Evolutionary conservation across 1,140 invertebrate species (phyloP).

Genomic region (Tetramorium parvispinum): DNA sequence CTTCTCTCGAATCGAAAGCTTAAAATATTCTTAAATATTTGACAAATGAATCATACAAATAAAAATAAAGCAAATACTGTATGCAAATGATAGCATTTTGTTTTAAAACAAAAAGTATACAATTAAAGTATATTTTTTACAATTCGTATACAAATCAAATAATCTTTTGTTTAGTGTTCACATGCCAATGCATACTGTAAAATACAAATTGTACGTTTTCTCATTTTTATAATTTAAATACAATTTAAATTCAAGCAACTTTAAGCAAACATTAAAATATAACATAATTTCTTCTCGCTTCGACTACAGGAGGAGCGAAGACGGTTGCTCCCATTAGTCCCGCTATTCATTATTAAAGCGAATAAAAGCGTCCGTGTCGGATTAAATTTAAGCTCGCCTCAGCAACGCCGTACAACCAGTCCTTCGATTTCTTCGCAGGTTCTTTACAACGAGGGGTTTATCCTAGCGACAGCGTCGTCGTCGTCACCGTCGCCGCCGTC

Average conservation of each 20-base stretch:
- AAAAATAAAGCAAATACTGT: neutral
- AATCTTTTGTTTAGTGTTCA: neutral
- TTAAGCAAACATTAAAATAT: neutral
- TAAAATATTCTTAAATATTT: neutral
- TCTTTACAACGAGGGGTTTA: conserved; percentile 64
- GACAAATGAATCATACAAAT: neutral
- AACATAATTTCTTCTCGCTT: neutral
- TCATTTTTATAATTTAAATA: conserved; percentile 5
- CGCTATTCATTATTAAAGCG: neutral
- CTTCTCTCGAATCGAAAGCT: neutral
- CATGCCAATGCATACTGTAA: neutral
- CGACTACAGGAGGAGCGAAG: neutral
- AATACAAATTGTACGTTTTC: neutral
- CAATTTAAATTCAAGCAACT: too few species aligned
- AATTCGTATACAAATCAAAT: neutral
- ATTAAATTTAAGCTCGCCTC: conserved; percentile 23
- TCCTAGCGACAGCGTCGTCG: conserved; percentile 59
- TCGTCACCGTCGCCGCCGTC: neutral
- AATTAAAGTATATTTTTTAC: neutral
- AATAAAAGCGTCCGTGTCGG: neutral
- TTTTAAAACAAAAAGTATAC: neutral
- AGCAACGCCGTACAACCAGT: conserved; percentile 16
- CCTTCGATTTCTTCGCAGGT: conserved; percentile 67
- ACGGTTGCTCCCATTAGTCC: neutral
- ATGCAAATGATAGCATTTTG: neutral